phyloP scores from a whole-genome alignment of 2,888 invertebrate genomes.

The Drymonia ruficornis region DNA sequence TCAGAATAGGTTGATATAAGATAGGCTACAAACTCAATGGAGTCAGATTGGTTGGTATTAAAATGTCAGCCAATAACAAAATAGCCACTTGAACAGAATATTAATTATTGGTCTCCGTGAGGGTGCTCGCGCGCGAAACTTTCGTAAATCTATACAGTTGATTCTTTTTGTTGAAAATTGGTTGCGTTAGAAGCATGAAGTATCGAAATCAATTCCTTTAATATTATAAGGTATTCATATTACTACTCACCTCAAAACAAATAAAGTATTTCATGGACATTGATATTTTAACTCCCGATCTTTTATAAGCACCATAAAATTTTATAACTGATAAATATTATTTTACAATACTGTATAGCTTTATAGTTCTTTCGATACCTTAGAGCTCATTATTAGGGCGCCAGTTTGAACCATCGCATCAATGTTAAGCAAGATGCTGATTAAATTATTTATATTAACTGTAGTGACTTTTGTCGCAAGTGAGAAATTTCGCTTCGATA shows the following conservation, averaged over 20 bases:
- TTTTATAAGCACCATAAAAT: slow-evolving; percentile 19
- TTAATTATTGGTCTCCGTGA: too few species aligned
- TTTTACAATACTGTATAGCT: slow-evolving; percentile 13
- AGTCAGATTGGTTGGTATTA: too few species aligned
- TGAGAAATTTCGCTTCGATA: slow-evolving; percentile 64
- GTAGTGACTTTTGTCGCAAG: slow-evolving; percentile 24
- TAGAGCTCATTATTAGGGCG: slow-evolving; percentile 7
- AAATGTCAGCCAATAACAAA: too few species aligned
- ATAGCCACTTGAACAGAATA: too few species aligned
- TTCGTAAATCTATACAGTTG: too few species aligned
- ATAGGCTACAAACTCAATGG: too few species aligned
- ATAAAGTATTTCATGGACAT: not conserved
- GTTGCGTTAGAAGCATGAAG: too few species aligned
- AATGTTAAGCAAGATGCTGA: slow-evolving; percentile 36
- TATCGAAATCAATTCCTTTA: too few species aligned
- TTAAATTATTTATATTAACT: slow-evolving; percentile 32
- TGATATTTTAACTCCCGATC: slow-evolving; percentile 4
- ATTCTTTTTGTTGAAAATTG: too few species aligned
- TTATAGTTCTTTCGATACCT: slow-evolving; percentile 10
- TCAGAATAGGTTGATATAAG: too few species aligned
- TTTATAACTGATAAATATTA: slow-evolving; percentile 12
- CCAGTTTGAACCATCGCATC: not conserved
- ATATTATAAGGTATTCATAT: too few species aligned
- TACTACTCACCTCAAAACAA: not conserved
- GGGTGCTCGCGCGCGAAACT: too few species aligned